phyloP scores from a whole-genome alignment of 1,140 invertebrate genomes.

The Drosophila orosa region DNA sequence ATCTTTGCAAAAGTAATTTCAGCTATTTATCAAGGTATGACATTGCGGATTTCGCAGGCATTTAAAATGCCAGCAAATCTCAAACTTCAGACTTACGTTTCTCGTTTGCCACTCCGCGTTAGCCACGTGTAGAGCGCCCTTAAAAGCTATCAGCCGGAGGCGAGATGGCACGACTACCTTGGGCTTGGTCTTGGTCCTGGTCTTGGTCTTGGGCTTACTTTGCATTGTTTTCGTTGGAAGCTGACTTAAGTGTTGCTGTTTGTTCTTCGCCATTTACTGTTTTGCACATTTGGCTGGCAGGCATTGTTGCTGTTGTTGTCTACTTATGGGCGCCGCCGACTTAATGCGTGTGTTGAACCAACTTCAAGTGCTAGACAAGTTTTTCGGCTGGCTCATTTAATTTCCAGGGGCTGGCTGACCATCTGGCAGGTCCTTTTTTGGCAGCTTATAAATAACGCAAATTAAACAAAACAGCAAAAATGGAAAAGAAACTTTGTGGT shows the following conservation, averaged over 20 bases:
- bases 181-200: slow-evolving; percentile 20
- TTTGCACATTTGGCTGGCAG: slow-evolving; percentile 74
- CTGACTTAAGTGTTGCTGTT: slow-evolving; percentile 72
- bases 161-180: slow-evolving; percentile 24
- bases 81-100: slow-evolving; percentile 48
- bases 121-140: slow-evolving; percentile 34
- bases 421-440: slow-evolving; percentile 54
- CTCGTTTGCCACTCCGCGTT: slow-evolving; percentile 18
- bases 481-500: slow-evolving; percentile 66
- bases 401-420: slow-evolving; percentile 45
- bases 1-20: slow-evolving; percentile 64
- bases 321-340: slow-evolving; percentile 45
- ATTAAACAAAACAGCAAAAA: slow-evolving; percentile 71
- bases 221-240: slow-evolving; percentile 67
- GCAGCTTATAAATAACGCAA: slow-evolving; percentile 76
- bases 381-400: slow-evolving; percentile 39
- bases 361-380: slow-evolving; percentile 55
- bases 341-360: slow-evolving; percentile 57
- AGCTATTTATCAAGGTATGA: slow-evolving; percentile 80
- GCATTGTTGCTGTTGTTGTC: slow-evolving; percentile 48
- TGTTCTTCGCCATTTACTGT: slow-evolving; percentile 51
- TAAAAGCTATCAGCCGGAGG: slow-evolving; percentile 30
- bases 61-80: slow-evolving; percentile 68
- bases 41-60: slow-evolving; percentile 70
- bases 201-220: slow-evolving; percentile 43